These are phyloP conservation scores for Spisula solida DNA, from an alignment of 2,888 invertebrate genomes.

Conservation along the genomic window DNA sequence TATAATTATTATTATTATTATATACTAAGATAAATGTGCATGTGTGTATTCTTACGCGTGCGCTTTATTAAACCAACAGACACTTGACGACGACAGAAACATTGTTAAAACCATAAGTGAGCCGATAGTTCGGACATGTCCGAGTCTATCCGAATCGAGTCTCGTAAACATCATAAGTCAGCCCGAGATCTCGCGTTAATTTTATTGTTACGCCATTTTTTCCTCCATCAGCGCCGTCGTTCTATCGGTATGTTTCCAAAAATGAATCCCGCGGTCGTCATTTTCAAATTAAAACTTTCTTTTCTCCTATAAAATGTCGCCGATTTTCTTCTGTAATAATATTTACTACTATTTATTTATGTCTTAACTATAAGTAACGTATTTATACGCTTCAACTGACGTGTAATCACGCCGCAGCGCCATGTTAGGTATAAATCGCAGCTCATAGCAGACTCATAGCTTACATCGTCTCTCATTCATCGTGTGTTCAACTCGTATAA, in stretches of 20 bases:
- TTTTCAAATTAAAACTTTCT: neutral
- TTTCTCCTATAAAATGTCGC: conserved; percentile 39
- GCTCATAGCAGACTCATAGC: conserved; percentile 14
- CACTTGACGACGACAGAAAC: too few relatives aligned
- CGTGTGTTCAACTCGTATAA: conserved; percentile 36
- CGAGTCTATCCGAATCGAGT: neutral
- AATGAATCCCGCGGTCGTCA: conserved; percentile 13
- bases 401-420: conserved; percentile 9
- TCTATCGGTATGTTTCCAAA: conserved; percentile 23
- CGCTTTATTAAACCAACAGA: too few relatives aligned
- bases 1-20: too few relatives aligned
- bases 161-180: neutral
- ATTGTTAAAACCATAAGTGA: too few relatives aligned
- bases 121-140: neutral
- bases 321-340: conserved; percentile 36
- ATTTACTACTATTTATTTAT: conserved; percentile 38
- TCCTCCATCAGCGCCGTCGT: neutral
- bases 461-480: neutral
- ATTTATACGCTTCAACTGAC: conserved; percentile 20
- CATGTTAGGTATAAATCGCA: conserved; percentile 13
- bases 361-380: conserved; percentile 21
- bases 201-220: neutral
- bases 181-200: neutral
- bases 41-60: too few relatives aligned
- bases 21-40: too few relatives aligned